Base-by-base conservation (phyloP, 2,113 vertebrate genomes). In the Menura novaehollandiae region DNA sequence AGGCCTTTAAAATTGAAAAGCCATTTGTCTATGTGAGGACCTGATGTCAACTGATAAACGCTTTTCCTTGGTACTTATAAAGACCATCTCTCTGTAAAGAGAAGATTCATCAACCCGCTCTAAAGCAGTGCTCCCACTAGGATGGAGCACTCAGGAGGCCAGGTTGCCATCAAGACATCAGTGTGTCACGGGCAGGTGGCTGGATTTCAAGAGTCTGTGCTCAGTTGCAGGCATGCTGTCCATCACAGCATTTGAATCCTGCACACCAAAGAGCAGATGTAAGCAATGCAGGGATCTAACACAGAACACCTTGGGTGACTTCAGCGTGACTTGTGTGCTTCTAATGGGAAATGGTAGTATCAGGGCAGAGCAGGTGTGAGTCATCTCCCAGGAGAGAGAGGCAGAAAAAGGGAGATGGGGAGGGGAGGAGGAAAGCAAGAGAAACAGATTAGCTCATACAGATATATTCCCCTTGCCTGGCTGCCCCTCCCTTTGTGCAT, bases 321-420 rank as follows among this genome's bases (percentile, higher is more conserved):
- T 97, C 96, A 98, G 98, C 94, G 95, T 96, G 88, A 88, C 96
- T 98, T 98, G 93, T 87, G 94, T 92, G 41, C 91, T 88, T 96
- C 96, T 97, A 96, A 97, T 97, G 97, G 94, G 97, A 97, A 97
- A 96, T 96, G 89, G 95, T 96, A 69, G 72, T 89, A 97, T 95
- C 96, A 96, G 96, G 96, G 96, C 94, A 98, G 95, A 97, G 95
- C 97, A 98, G 97, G 97, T 98, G 97, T 98, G 97, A 98, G 93
- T 98, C 97, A 98, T 97, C 95, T 97, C 98, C 97, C 98, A 88
- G 74, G 97, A 96, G 97, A 95, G 52, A 83, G 39, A 81, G 73
- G 68, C 76, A 97, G 85, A 83, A 85, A 93, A 94, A 86, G 74
- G 37, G 75, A 91, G 82, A 59, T 94, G 78, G 19, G 22, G 46